Evolutionary conservation across 2,888 invertebrate species (phyloP), one percentile per base, ranked within the genome.

Genomic region (Drosophila parthenogenetica): DNA sequence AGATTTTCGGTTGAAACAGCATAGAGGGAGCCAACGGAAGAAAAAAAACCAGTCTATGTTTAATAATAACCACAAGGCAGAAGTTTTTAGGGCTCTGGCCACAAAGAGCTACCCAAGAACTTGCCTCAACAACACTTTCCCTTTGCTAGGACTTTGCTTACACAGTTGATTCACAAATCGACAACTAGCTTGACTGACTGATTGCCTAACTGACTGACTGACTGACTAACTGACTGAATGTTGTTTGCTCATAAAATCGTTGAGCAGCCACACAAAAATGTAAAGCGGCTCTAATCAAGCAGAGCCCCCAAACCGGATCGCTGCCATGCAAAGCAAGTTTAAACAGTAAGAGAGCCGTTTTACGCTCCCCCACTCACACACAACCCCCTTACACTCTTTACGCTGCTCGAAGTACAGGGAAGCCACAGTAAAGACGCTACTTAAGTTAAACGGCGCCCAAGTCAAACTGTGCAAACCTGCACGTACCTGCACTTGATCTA

Each of bases 401-500:
- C 35, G 1, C 29, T 29, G 5, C 29, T 8, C 8, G 8, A 1
- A 29, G 29, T 29, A 29, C 8, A 25, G 29, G 42, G 83, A 83
- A 83, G 84, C 83, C 83, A 51, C 57, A 73, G 69, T 46, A 83
- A 77, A 64, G 77, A 58, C 61, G 50, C 64, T 62, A 61, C 63
- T 65, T 53, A 79, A 69, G 80, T 60, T 82, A 85, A 82, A 82
- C 76, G 86, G 86, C 83, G 87, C 83, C 83, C 71, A 43, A 83
- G 87, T 83, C 83, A 83, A 83, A 75, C 83, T 83, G 83, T 70
- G 84, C 87, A 79, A 86, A 83, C 83, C 87, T 83, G 84, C 87
- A 83, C 83, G 83, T 83, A 83, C 84, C 87, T 83, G 83, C 83
- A 83, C 87, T 83, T 83, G 83, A 83, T 83, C 83, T 83, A 83